These are phyloP conservation scores for Knipowitschia caucasica DNA, from an alignment of 2,797 vertebrate species.

Conservation along the genomic window DNA sequence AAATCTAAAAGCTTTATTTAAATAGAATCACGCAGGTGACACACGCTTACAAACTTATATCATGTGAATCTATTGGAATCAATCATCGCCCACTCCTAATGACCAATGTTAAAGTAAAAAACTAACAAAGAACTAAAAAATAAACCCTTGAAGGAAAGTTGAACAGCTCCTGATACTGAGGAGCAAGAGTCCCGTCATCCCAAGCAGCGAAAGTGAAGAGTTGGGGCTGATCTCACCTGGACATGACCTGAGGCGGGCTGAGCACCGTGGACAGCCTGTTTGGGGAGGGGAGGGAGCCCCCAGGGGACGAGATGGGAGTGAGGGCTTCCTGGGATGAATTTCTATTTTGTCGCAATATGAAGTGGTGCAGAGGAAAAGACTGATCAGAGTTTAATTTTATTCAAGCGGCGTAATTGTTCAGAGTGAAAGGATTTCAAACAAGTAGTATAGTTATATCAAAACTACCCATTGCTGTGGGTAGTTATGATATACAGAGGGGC, in stretches of 20 bases:
- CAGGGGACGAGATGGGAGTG: constrained; percentile 82
- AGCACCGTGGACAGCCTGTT: constrained; percentile 82
- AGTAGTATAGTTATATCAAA: too few species aligned
- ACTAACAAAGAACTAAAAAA: constrained; percentile 1
- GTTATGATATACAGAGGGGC: too few species aligned
- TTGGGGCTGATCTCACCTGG: constrained; percentile 82
- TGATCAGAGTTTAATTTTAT: constrained; percentile 42
- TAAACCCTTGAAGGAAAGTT: constrained; percentile 26
- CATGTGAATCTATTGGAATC: not conserved
- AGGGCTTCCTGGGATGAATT: constrained; percentile 88
- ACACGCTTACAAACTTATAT: too few species aligned
- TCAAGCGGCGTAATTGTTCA: not conserved
- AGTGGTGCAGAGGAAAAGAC: constrained; percentile 68
- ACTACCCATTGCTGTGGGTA: too few species aligned
- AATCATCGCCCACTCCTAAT: not conserved
- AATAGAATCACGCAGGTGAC: too few species aligned
- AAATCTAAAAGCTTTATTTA: too few species aligned
- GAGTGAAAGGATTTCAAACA: constrained; percentile 27
- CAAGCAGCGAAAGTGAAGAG: constrained; percentile 35
- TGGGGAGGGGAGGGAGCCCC: constrained; percentile 78
- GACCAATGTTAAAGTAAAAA: not conserved
- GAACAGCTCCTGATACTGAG: constrained; percentile 31
- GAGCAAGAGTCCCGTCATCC: constrained; percentile 50
- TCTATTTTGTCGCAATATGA: constrained; percentile 73
- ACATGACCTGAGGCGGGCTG: constrained; percentile 79